phyloP scores from a whole-genome alignment of 2,888 invertebrate genomes.

The Scaptomyza reducta region DNA sequence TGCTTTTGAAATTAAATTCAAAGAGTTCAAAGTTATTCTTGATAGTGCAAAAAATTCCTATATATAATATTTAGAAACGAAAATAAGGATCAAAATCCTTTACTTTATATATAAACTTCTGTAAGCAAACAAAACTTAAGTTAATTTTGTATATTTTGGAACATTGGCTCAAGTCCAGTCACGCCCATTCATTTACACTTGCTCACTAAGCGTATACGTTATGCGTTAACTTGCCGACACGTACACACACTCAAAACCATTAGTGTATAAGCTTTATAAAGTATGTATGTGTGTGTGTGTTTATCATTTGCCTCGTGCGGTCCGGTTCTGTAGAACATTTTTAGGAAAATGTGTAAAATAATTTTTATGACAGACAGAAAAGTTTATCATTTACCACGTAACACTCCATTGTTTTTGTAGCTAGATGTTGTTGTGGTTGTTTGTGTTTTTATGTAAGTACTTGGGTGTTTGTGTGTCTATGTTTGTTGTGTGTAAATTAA shows the following conservation, averaged over 20 bases:
- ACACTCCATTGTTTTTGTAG: conserved; percentile 70
- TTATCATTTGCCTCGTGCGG: conserved; percentile 9
- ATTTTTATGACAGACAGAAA: conserved; percentile 73
- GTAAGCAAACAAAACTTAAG: no score
- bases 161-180: conserved; percentile 21
- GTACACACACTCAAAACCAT: conserved; percentile 28
- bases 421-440: conserved; percentile 15
- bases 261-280: conserved; percentile 40
- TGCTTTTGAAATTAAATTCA: not conserved
- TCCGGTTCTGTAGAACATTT: conserved; percentile 41
- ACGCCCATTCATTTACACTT: conserved; percentile 45
- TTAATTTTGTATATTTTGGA: not conserved
- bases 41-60: not conserved
- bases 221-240: conserved; percentile 14
- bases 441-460: conserved; percentile 10
- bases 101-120: no score
- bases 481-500: conserved; percentile 23
- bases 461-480: conserved; percentile 22
- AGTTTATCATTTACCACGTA: conserved; percentile 78
- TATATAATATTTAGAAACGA: no score
- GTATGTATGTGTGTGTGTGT: not conserved
- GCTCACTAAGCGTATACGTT: conserved; percentile 10
- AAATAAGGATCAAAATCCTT: no score
- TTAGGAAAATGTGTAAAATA: conserved; percentile 54
- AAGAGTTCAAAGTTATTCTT: no score